Evolutionary conservation across 2,797 vertebrate species (phyloP), one percentile per base, ranked within the genome.

Genomic region (Fratercula arctica): DNA sequence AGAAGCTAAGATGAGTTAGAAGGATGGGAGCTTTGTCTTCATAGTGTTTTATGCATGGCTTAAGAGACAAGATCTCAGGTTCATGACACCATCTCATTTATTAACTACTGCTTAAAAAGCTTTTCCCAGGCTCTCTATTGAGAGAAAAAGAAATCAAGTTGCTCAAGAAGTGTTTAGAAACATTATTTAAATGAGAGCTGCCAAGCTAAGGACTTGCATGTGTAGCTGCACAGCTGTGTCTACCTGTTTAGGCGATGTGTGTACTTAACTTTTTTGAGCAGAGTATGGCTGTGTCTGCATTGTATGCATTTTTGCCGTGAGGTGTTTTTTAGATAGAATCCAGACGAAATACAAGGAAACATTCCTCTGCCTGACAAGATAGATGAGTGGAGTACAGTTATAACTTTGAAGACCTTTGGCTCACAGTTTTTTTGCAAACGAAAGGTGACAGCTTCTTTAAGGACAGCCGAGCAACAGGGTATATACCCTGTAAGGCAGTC

Each of bases 31-130:
- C 18, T 33, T 70, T 83, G 33, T 60, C 87, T 92, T 96, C 83
- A 48, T 3, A n/a, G 87, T 69, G 53, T 70, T 96, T 90, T 31
- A 57, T 41, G 75, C 43, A 61, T 43, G 66, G 46, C 90, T 94
- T 92, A 92, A 48, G 31, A 93, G 91, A 89, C 72, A 26, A 26
- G 39, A 92, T 76, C 88, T 94, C 83, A 96, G 68, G 29, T 37
- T 92, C 75, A 61, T 28, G 12, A 81, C 63, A 77, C 25, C 0
- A 0, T 51, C 50, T 35, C 6, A 64, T 90, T 90, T 84, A 70
- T 37, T 64, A 72, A 66, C 10, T 56, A 56, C 16, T 29, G 45
- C 33, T 86, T 90, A 37, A 88, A 85, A 89, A 66, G 21, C 6
- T 73, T 76, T 91, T 69, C 77, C 31, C 20, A 69, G 19, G 9